These are phyloP conservation scores for Pseudomyrmex sp. DNA, from an alignment of 1,140 invertebrate species.

Conservation along the genomic window DNA sequence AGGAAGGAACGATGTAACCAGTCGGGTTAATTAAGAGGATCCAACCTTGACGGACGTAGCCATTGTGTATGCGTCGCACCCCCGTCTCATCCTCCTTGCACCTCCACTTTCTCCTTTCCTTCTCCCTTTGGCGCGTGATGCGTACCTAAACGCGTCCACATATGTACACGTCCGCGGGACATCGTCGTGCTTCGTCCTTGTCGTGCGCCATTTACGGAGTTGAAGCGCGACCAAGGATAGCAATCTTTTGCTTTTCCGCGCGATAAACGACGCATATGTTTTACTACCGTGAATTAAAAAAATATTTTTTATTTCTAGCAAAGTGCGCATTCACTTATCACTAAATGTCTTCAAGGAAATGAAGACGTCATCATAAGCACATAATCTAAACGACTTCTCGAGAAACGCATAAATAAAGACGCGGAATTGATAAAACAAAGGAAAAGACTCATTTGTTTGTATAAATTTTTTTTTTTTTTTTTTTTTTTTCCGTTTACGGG, in stretches of 20 bases:
- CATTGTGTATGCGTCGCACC: constrained; percentile 67
- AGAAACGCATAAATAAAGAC: background rate
- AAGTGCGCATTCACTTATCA: background rate
- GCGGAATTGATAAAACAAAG: background rate
- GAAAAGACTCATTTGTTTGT: background rate
- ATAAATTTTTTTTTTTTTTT: background rate
- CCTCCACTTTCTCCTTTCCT: constrained; percentile 1
- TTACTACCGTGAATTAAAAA: background rate
- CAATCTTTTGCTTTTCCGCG: background rate
- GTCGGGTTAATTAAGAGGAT: constrained; percentile 77
- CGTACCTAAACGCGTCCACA: constrained; percentile 73
- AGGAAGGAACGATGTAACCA: constrained; percentile 73
- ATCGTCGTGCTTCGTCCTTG: constrained; percentile 69
- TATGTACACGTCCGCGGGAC: constrained; percentile 70
- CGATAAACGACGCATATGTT: background rate
- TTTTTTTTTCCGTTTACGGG: constrained; percentile 3
- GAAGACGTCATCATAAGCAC: constrained; percentile 14
- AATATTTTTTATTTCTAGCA: background rate
- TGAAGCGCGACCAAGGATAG: constrained; percentile 20
- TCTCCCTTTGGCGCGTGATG: constrained; percentile 46
- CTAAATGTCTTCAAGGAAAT: background rate
- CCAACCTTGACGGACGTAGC: constrained; percentile 74
- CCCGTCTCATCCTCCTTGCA: constrained; percentile 5
- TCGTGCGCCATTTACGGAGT: constrained; percentile 68
- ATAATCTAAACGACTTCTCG: constrained; percentile 6